Base-by-base conservation (phyloP, 2,797 vertebrate genomes). In the Erpetoichthys calabaricus region DNA sequence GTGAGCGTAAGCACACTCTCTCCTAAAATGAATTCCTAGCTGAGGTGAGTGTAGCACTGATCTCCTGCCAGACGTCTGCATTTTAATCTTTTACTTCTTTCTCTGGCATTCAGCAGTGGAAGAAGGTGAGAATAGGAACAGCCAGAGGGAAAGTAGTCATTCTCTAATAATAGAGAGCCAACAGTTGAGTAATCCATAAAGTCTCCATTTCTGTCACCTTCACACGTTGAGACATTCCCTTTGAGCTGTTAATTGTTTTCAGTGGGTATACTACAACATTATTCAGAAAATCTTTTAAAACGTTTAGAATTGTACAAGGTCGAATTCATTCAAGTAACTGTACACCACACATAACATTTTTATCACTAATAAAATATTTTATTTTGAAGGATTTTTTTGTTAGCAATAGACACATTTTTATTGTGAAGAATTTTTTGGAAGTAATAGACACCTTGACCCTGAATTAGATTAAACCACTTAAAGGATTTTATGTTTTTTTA, bases 171-270 rank as follows among this genome's bases (percentile, higher is more conserved):
- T 50, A 73, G 62, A 62, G 66, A 64, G 42, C 62, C 50, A 59
- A 53, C 41, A 61, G 57, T 5, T 63, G 8, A 59, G 55, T 63
- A 41, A 51, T 51, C 10, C 41, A 5, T 44, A 64, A 65, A 64
- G 7, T 71, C 68, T 62, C 64, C 64, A 59, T 45, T 51, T 61
- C 45, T 61, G 63, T 60, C 49, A 62, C 60, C 49, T 68, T 64
- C 47, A 8, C 63, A 46, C 61, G 65, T 56, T 53, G 62, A 53
- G 62, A 58, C 57, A 64, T 74, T 56, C 66, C 52, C 53, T 52
- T 60, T 63, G 51, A 73, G 55, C n/a, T 10, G 54, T 67, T 78
- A 73, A 73, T 74, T 79, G 58, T 64, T 70, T 49, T 70, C 70
- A 25, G 25, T 25, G 25, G 25, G 25, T 25, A 25, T 25, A 25